Percentiles rank a stretch among this genome's conserved stretches.
phyloP scores from a whole-genome alignment of 2,797 vertebrate species.

The Pangasius macronema region DNA sequence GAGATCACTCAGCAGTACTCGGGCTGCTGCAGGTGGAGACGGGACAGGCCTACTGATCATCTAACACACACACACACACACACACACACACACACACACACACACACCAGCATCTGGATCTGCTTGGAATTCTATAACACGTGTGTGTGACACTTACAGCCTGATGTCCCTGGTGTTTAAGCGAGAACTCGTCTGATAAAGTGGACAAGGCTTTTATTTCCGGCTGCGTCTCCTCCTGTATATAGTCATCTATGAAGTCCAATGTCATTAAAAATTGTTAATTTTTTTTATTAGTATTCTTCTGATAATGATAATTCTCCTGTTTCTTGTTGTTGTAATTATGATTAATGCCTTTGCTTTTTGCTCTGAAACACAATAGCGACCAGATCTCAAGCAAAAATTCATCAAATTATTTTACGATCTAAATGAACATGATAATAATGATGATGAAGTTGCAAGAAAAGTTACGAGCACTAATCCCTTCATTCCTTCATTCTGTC shows the following conservation, averaged over 20 bases:
- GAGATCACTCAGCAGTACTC: conserved; percentile 85
- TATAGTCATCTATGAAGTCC: conserved; percentile 72
- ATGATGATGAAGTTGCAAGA: neutral
- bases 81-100: neutral
- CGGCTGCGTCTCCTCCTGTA: conserved; percentile 71
- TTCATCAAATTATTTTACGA: neutral
- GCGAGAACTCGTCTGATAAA: neutral
- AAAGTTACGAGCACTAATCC: neutral
- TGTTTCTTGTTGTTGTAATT: conserved; percentile 72
- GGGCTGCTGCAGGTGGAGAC: conserved; percentile 89
- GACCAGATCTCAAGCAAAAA: neutral
- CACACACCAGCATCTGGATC: neutral
- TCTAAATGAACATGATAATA: neutral
- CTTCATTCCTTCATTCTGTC: neutral
- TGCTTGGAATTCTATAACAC: neutral
- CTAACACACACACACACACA: conserved; percentile 47
- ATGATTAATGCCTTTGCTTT: conserved; percentile 71
- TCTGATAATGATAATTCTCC: conserved; percentile 43
- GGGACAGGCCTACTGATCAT: conserved; percentile 90
- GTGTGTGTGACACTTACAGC: neutral
- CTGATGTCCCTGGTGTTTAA: conserved; percentile 5
- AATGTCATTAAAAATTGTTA: conserved; percentile 66
- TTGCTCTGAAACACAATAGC: neutral
- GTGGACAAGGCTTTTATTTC: conserved; percentile 41
- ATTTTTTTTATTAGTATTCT: conserved; percentile 60